Evolutionary conservation across 2,888 invertebrate species (phyloP), one percentile per base, ranked within the genome.

Genomic region (Lasioglossum zephyrum): DNA sequence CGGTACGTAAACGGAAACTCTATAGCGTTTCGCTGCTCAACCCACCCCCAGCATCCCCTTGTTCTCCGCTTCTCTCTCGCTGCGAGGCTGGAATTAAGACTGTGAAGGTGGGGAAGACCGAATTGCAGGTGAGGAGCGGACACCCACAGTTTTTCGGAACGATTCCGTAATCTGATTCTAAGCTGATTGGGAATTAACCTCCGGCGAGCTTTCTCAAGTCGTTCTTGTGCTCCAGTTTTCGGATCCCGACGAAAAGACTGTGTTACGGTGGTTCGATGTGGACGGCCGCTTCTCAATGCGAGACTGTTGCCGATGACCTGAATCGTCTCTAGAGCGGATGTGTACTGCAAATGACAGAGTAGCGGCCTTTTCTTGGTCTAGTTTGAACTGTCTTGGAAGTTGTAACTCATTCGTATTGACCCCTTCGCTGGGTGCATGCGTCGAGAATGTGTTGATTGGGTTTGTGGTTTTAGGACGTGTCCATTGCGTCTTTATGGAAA

Each of bases 1-100:
- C 94, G 93, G 92, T 92, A 92, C 93, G 93, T 93, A 94, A 94
- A 93, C 93, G 93, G 89, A 89, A 90, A 92, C 92, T 92, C 89
- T 88, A 88, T 87, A 89, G 89, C 88, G 85, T 82, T 87, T 85
- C 82, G 44, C 63, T 82, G 63, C 63, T 81, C 85, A 8, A 39
- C 69, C 6, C 36, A 18, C 13, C 36, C 9, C 13, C 4, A n/a
- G 57, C n/a, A 57, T n/a, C n/a, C 57, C 22, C 57, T 57, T n/a
- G n/a, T 57, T 57, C 57, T n/a, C n/a, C 1, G 57, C n/a, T 47
- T 18, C 47, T 16, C 47, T 47, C 47, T 44, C 11, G 3, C 9
- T n/a, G 4, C 57, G n/a, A n/a, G 57, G n/a, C 22, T 41, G 53
- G 82, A 84, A 82, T 89, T 87, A 83, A 87, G 88, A 57, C 39